These are phyloP conservation scores for Tragelaphus buxtoni DNA, from an alignment of 2,113 vertebrate species.

Conservation along the genomic window DNA sequence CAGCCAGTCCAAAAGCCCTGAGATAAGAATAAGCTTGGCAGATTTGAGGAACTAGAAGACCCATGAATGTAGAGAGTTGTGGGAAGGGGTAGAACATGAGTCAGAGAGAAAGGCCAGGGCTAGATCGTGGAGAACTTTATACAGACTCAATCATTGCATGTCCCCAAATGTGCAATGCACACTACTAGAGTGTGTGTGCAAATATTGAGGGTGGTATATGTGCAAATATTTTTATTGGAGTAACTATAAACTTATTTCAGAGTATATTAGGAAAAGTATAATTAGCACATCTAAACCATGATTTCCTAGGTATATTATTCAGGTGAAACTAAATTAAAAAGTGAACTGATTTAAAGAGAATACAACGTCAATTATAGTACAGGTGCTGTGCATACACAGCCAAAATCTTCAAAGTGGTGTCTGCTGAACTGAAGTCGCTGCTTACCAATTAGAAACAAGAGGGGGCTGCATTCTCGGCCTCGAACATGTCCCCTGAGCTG, in stretches of 20 bases:
- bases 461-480: background rate
- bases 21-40: background rate
- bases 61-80: background rate
- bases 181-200: background rate
- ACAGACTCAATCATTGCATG: background rate
- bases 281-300: conserved; percentile 32
- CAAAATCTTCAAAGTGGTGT: background rate
- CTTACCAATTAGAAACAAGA: background rate
- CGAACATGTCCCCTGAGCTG: too few species aligned
- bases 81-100: background rate
- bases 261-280: conserved; percentile 20
- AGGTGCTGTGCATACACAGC: background rate
- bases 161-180: background rate
- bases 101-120: background rate
- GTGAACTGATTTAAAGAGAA: conserved; percentile 11
- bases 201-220: background rate
- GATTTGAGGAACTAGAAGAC: background rate
- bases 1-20: background rate
- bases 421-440: background rate
- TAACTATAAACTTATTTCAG: conserved; percentile 21
- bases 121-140: background rate
- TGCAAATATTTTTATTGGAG: conserved; percentile 2
- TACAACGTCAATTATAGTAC: conserved; percentile 11
- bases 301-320: conserved; percentile 41
- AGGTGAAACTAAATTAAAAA: conserved; percentile 38